These are phyloP conservation scores for Aphaenogaster floridana DNA, from an alignment of 1,140 invertebrate genomes.

Conservation along the genomic window DNA sequence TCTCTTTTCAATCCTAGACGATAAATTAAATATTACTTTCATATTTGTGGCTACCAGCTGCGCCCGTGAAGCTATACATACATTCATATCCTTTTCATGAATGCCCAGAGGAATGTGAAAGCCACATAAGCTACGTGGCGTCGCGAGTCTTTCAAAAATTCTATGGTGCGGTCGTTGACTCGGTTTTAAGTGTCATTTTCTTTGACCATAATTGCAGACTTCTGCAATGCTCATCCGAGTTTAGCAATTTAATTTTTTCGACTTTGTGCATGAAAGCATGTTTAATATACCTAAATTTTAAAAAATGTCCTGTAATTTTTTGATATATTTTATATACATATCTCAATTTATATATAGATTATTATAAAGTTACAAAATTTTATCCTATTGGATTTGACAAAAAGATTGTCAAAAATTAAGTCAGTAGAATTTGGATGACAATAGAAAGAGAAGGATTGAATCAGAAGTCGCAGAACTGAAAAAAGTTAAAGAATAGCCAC, in stretches of 20 bases:
- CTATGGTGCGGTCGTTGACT: background rate
- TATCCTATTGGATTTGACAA: background rate
- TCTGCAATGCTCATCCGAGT: background rate
- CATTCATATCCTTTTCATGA: constrained; percentile 33
- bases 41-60: constrained; percentile 50
- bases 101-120: constrained; percentile 48
- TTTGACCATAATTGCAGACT: background rate
- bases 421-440: background rate
- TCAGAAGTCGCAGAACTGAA: background rate
- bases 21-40: constrained; percentile 67
- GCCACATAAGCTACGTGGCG: constrained; percentile 11
- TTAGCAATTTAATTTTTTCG: background rate
- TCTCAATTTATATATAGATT: background rate
- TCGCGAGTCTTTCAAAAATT: constrained; percentile 60
- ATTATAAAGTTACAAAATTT: background rate
- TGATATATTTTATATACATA: background rate
- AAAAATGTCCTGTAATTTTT: background rate
- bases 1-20: constrained; percentile 54
- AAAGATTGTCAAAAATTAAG: background rate
- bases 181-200: background rate
- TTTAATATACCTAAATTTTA: background rate
- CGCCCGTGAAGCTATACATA: constrained; percentile 24
- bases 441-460: background rate
- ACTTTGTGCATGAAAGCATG: background rate
- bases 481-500: background rate